Evolutionary conservation across 2,113 vertebrate species (phyloP).

Genomic region (Strix aluco): DNA sequence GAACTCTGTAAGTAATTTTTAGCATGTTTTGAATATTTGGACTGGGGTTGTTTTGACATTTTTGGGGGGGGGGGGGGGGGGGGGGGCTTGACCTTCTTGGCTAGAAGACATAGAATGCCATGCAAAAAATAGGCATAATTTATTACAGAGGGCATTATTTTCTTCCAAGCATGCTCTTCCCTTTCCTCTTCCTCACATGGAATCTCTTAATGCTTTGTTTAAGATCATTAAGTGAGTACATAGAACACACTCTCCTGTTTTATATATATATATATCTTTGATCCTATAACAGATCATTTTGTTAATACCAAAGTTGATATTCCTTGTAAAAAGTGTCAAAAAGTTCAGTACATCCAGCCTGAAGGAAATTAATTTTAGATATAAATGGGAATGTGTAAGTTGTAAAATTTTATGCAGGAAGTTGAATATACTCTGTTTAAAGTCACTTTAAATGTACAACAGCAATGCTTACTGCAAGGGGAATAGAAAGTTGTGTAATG

Average conservation of each 20-base stretch:
- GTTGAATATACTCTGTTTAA: slow-evolving; percentile 25
- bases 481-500: not conserved
- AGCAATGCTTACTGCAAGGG: not conserved
- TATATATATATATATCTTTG: not conserved
- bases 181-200: not conserved
- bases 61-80: not conserved
- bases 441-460: not conserved
- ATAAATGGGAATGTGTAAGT: slow-evolving; percentile 8
- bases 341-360: not conserved
- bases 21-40: not conserved
- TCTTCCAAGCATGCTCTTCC: not conserved
- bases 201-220: not conserved
- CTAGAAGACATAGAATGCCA: not conserved
- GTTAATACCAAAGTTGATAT: slow-evolving; percentile 3
- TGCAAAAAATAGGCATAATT: not conserved
- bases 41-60: not conserved
- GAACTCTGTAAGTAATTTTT: not conserved
- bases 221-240: not conserved
- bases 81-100: not conserved
- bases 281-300: not conserved
- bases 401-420: slow-evolving; percentile 37
- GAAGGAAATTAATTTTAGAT: slow-evolving; percentile 23
- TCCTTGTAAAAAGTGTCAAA: slow-evolving; percentile 4
- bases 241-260: not conserved
- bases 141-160: not conserved